Conservation (phyloP, 1,140 invertebrate species). For the Belonocnema kinseyi region DNA sequence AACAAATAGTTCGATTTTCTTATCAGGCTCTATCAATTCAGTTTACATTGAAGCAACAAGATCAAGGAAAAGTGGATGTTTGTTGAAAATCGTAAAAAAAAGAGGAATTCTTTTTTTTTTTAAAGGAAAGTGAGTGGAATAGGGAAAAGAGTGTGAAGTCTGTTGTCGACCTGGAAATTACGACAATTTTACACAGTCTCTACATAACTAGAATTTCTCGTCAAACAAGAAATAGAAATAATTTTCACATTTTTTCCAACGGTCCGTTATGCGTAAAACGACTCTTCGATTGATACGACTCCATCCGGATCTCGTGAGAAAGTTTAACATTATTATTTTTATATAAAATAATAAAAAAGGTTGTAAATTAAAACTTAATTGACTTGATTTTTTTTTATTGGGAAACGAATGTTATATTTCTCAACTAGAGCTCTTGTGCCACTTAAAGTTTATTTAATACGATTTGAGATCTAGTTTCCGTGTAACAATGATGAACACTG, state of each 20-base stretch:
- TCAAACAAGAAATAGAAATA: constrained; percentile 1
- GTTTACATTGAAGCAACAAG: too few species aligned
- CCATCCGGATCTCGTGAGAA: neutral
- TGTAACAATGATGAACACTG: constrained; percentile 6
- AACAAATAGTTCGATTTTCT: too few species aligned
- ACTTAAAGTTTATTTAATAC: too few species aligned
- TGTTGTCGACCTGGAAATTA: constrained; percentile 1
- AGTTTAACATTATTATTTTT: neutral
- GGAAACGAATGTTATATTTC: too few species aligned
- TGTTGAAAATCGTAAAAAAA: neutral
- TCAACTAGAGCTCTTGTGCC: too few species aligned
- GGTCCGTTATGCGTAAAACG: neutral
- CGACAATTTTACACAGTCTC: neutral
- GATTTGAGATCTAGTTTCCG: neutral
- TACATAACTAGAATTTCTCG: constrained; percentile 17
- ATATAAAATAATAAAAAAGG: too few species aligned
- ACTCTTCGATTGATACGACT: neutral
- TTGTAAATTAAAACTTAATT: neutral
- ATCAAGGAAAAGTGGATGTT: too few species aligned
- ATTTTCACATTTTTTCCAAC: neutral
- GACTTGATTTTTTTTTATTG: too few species aligned
- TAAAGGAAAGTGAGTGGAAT: too few species aligned
- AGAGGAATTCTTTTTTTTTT: too few species aligned
- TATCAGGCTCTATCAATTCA: too few species aligned
- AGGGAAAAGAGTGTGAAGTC: too few species aligned